Evolutionary conservation across 2,797 vertebrate genomes (phyloP), one percentile per base, ranked within the genome.

Genomic region (Miichthys miiuy): DNA sequence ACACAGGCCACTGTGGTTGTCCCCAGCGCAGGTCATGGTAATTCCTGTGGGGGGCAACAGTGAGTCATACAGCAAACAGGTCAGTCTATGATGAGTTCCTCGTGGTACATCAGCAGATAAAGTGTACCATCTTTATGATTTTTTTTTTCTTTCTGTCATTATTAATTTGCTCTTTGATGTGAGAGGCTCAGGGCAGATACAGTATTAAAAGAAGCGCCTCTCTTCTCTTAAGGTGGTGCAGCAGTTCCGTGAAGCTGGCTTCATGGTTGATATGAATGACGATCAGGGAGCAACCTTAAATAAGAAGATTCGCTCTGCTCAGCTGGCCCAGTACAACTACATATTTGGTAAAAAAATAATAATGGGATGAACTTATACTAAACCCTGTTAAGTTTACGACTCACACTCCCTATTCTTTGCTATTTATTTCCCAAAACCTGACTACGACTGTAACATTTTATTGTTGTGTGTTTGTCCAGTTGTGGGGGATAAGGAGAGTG

Each of bases 321-420:
- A 98, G 87, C 92, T 98, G 27, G 87, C 95, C 41, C 96, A 96
- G 83, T 98, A 97, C 94, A 99, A 99, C 93, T 98, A 97, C 93
- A 97, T 97, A 91, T 95, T 99, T 76, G 97, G 98, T 99, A 92
- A 93, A 92, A 93, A 79, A 55, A 84, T 57, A 70, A 73, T 57
- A 46, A 55, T n/a, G 21, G 17, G 46, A 63, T 30, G 14, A 60
- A 1, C 54, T 42, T 70, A 7, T 30, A 51, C 42, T 46, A 14
- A 62, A 81, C 25, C 44, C 16, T 41, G 17, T 48, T n/a, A 9
- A 23, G n/a, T 27, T 23, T 10, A 41, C 17, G 21, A 4, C 11
- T 30, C 6, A 27, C 20, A 34, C 42, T 55, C 23, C n/a, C 3
- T 3, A 12, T 41, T 74, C 18, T 44, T 52, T 60, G 21, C 21